Base-by-base conservation (phyloP, 2,888 invertebrate species). In the Perizoma affinitatum region DNA sequence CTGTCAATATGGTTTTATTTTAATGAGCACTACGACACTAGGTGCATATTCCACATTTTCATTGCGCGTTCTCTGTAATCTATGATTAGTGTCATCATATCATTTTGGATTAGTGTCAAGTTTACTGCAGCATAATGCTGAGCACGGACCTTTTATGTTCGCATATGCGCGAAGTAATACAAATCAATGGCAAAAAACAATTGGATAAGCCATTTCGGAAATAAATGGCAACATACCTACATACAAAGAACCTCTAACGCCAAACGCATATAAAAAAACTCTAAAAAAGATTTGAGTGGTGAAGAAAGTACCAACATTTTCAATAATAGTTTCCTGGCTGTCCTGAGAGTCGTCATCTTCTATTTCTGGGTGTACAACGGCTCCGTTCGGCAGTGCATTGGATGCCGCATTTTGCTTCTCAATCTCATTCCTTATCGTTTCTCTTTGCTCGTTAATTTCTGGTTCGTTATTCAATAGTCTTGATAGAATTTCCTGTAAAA, bases 401-500 rank as follows among this genome's bases (percentile, higher is more conserved):
- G 58, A 46, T 49, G 61, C 57, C 34, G 53, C 42, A 43, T 38
- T 47, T 44, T 49, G 36, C 59, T 49, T 40, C 42, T 64, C 53
- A 9, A 56, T 43, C 46, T 65, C 58, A 52, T 38, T 36, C 41
- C 52, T 44, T 36, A 63, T 44, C 22, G 55, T 46, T 22, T 43
- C 40, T 61, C 76, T 59, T 46, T 48, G 43, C 65, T 79, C 79
- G 54, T 51, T 54, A 4, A 63, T 44, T 48, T 88, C 86, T 11
- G 85, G 78, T n/a, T 83, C 87, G 73, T 88, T 85, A 49, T 66
- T 80, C 51, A 90, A 67, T 54, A 90, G 72, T 46, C 80, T 83
- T 10, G 83, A 70, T 10, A 90, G 66, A 63, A 88, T 71, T 74
- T 90, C 90, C 90, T 90, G 63, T 6, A 74, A 79, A 22, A 22